phyloP scores from a whole-genome alignment of 2,113 vertebrate species.

The Psittacula cyanocephala region DNA sequence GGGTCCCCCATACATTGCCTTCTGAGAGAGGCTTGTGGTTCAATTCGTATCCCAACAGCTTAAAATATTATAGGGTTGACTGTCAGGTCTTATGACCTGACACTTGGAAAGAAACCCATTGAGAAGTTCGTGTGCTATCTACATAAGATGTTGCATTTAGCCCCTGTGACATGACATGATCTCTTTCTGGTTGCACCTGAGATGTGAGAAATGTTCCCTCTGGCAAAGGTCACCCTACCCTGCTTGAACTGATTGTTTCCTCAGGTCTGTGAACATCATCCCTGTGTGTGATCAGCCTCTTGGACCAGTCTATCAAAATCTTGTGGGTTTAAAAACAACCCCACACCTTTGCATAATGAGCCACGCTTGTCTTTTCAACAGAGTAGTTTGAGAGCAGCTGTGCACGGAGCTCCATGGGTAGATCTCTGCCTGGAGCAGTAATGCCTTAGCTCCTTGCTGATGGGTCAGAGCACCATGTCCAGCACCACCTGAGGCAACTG shows the following conservation, averaged over 20 bases:
- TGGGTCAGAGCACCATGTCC: neutral
- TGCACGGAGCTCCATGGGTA: neutral
- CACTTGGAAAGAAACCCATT: neutral
- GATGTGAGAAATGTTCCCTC: neutral
- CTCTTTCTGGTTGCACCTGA: neutral
- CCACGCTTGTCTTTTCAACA: neutral
- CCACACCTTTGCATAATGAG: neutral
- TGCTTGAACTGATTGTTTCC: neutral
- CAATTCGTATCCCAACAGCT: neutral
- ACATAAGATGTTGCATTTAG: neutral
- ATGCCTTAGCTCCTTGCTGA: neutral
- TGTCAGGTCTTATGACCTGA: neutral
- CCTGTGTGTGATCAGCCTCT: accelerated
- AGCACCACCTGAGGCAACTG: neutral
- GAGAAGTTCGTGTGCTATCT: neutral
- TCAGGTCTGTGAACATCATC: neutral
- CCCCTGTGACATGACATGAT: neutral
- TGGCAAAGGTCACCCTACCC: neutral
- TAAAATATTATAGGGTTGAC: neutral
- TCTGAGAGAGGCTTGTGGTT: neutral
- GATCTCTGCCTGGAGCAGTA: neutral
- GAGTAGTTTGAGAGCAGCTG: neutral
- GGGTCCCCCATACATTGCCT: neutral
- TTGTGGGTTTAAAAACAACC: neutral
- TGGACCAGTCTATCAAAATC: neutral